phyloP scores from a whole-genome alignment of 2,797 vertebrate species.

The Arctocebus calabarensis region DNA sequence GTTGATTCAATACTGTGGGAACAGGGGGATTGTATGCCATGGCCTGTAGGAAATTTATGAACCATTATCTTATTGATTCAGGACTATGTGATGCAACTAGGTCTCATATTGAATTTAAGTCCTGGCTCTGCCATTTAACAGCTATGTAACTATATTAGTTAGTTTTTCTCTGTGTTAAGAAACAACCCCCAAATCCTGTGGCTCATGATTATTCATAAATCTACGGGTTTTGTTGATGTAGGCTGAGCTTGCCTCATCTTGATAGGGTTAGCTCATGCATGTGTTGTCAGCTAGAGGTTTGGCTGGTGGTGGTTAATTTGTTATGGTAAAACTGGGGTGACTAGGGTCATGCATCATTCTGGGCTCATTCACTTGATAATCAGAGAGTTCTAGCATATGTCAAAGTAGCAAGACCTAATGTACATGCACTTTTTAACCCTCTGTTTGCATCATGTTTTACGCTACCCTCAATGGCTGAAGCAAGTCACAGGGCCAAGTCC shows the following conservation, averaged over 20 bases:
- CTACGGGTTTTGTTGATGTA: slow-evolving; percentile 2
- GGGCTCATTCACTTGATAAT: background rate
- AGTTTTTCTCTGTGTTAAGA: slow-evolving; percentile 33
- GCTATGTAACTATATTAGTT: background rate
- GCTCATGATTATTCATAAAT: background rate
- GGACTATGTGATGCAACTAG: background rate
- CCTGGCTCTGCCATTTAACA: background rate
- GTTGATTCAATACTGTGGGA: background rate
- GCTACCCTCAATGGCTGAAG: background rate
- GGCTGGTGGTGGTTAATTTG: background rate
- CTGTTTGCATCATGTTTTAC: background rate
- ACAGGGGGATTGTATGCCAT: background rate
- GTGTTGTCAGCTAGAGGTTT: slow-evolving; percentile 2
- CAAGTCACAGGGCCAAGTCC: background rate
- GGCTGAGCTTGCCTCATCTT: background rate
- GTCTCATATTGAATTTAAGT: background rate
- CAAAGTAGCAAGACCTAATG: background rate
- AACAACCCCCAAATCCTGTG: background rate
- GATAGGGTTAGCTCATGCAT: background rate
- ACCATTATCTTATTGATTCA: background rate
- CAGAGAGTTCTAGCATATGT: background rate
- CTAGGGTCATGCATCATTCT: background rate
- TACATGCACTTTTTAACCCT: background rate
- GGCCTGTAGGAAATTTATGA: background rate
- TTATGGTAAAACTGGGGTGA: background rate